These are phyloP conservation scores for Drosophila ironensis DNA, from an alignment of 1,140 invertebrate species.

Conservation along the genomic window DNA sequence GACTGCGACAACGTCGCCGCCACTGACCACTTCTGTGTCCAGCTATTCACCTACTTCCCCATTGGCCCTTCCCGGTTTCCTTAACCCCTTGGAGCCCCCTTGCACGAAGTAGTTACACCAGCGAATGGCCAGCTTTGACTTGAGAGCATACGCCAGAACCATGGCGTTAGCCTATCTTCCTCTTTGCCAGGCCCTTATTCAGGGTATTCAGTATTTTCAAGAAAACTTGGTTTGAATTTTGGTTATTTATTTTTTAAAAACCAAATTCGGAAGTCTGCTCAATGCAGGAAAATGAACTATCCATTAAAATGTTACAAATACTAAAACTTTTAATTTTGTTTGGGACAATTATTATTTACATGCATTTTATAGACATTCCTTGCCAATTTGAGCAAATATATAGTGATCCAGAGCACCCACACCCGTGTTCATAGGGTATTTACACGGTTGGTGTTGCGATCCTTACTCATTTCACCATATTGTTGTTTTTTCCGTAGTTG, in stretches of 20 bases:
- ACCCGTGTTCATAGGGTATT: not conserved
- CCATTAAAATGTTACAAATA: no score
- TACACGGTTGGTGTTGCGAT: not conserved
- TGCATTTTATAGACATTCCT: no score
- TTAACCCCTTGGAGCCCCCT: not conserved
- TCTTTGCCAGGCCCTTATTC: not conserved
- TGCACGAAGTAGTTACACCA: conserved; percentile 18
- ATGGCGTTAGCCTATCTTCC: conserved; percentile 43
- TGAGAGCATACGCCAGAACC: conserved; percentile 56
- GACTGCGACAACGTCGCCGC: conserved; percentile 73
- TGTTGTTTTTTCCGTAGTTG: conserved; percentile 13
- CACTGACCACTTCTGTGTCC: conserved; percentile 74
- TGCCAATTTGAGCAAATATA: no score
- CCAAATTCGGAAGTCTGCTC: no score
- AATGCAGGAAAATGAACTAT: no score
- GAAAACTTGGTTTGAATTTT: not conserved
- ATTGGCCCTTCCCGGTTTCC: not conserved
- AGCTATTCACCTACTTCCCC: conserved; percentile 9
- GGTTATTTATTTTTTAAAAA: no score
- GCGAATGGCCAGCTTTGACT: conserved; percentile 66
- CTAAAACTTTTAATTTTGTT: no score
- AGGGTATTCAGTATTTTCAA: not conserved
- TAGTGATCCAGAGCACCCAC: no score
- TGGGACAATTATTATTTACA: no score
- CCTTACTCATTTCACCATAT: not conserved